These are phyloP conservation scores for Periplaneta americana DNA, from an alignment of 1,140 invertebrate species.

Conservation along the genomic window DNA sequence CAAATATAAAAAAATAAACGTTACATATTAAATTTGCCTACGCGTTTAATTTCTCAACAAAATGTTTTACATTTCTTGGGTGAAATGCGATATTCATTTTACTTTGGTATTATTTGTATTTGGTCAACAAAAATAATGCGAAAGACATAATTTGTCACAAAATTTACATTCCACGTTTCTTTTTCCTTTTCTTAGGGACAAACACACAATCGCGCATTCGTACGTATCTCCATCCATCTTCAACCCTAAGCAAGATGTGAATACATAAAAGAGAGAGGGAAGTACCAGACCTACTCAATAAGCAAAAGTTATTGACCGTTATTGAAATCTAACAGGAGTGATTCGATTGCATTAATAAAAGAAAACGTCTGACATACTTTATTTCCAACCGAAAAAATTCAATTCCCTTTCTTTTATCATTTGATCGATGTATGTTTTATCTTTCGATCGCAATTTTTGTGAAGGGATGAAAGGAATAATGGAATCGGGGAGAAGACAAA, in stretches of 20 bases:
- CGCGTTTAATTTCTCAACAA: no score
- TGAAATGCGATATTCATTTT: no score
- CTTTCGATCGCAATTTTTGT: slow-evolving; percentile 12
- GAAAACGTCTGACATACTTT: not conserved
- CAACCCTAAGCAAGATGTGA: not conserved
- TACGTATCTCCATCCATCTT: not conserved
- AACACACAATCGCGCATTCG: not conserved
- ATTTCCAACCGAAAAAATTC: not conserved
- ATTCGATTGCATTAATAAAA: slow-evolving; percentile 7
- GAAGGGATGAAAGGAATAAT: slow-evolving; percentile 10
- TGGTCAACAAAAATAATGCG: no score
- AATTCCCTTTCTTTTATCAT: slow-evolving; percentile 1
- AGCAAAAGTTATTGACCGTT: not conserved
- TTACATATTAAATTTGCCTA: no score
- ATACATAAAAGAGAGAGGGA: not conserved
- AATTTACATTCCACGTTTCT: no score
- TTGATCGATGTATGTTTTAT: slow-evolving; percentile 5
- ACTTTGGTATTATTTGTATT: no score
- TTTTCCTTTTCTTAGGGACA: not conserved
- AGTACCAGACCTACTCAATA: not conserved
- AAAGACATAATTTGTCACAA: no score
- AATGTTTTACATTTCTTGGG: no score
- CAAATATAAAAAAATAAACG: no score
- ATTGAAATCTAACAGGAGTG: slow-evolving; percentile 3
- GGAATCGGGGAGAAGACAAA: not conserved